phyloP scores from a whole-genome alignment of 2,113 vertebrate species.

The Ammodytes dubius region DNA sequence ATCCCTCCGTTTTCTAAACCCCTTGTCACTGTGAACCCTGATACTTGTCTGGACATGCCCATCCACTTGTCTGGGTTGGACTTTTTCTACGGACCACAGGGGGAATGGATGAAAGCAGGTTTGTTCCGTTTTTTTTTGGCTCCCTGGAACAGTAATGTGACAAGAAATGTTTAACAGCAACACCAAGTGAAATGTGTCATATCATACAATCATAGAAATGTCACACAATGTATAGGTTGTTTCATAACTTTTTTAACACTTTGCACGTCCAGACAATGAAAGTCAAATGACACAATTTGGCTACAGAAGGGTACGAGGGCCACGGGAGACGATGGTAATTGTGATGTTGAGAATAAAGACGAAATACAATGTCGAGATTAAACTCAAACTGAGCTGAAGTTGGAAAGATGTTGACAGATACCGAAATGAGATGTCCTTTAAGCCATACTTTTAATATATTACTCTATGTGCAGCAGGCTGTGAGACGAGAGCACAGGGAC shows the following conservation, averaged over 20 bases:
- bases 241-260: background rate
- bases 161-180: background rate
- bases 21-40: constrained; percentile 32
- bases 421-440: too few species aligned
- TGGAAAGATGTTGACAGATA: too few species aligned
- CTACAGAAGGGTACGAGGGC: too few species aligned
- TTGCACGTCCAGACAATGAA: background rate
- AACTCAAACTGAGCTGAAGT: too few species aligned
- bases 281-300: background rate
- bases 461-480: too few species aligned
- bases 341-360: too few species aligned
- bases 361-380: too few species aligned
- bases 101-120: constrained; percentile 6
- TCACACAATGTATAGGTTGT: background rate
- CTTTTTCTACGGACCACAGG: constrained; percentile 18
- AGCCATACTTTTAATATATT: too few species aligned
- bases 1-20: constrained; percentile 14
- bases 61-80: constrained; percentile 5
- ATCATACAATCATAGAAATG: background rate
- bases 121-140: constrained; percentile 13
- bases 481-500: too few species aligned
- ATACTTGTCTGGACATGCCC: constrained; percentile 54
- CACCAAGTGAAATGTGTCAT: background rate
- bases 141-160: background rate
- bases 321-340: too few species aligned